These are phyloP conservation scores for Xiphorhynchus elegans DNA, from an alignment of 2,113 vertebrate species.

Conservation along the genomic window DNA sequence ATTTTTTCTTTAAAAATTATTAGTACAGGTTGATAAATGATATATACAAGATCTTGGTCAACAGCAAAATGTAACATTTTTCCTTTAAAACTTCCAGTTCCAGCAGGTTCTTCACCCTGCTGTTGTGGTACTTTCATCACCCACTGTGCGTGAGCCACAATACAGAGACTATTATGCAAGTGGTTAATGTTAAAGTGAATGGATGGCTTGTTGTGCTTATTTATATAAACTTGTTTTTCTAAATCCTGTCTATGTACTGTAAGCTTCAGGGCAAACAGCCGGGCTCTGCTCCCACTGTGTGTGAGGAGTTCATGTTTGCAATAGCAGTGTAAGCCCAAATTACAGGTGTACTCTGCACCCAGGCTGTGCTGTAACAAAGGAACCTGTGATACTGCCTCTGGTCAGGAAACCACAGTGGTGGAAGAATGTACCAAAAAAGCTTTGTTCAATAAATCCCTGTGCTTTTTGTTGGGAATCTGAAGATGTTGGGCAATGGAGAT, in stretches of 20 bases:
- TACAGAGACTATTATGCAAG: background rate
- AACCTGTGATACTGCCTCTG: background rate
- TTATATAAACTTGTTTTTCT: background rate
- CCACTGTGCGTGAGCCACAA: background rate
- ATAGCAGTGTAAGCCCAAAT: background rate
- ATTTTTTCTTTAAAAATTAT: background rate
- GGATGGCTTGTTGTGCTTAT: constrained; percentile 8
- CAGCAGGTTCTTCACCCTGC: background rate
- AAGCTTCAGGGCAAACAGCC: background rate
- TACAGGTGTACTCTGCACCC: background rate
- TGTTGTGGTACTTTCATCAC: background rate
- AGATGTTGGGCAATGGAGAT: background rate
- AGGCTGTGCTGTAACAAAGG: background rate
- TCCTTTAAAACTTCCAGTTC: background rate
- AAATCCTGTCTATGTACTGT: background rate
- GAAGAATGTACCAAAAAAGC: background rate
- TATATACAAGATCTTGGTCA: background rate
- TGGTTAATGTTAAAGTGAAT: background rate
- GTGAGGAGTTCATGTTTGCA: background rate
- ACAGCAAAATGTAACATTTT: background rate
- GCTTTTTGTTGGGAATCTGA: background rate
- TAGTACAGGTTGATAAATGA: background rate
- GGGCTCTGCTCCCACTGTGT: background rate
- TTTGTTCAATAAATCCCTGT: background rate
- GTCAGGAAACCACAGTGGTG: background rate